phyloP scores from a whole-genome alignment of 2,113 vertebrate species.

The Psittacus erithacus region DNA sequence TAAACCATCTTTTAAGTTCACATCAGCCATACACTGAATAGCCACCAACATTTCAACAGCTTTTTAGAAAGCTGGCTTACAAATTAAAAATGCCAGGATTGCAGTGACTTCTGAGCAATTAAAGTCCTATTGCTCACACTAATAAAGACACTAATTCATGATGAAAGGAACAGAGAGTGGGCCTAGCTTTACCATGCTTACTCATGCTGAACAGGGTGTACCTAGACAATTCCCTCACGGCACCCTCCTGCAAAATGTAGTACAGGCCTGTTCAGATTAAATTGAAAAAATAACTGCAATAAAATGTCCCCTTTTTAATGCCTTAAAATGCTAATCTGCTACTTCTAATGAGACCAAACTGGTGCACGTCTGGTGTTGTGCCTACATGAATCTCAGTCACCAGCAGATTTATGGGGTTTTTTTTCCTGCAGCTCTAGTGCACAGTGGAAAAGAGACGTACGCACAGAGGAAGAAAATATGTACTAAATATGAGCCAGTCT shows the following conservation, averaged over 20 bases:
- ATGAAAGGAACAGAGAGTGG: neutral
- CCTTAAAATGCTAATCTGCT: neutral
- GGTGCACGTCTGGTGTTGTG: neutral
- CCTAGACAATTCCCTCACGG: neutral
- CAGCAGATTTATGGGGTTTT: neutral
- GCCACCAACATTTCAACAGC: conserved; percentile 11
- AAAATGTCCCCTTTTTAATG: neutral
- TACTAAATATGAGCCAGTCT: neutral
- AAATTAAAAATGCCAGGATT: neutral
- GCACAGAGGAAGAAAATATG: neutral
- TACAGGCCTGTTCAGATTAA: neutral
- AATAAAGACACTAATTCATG: neutral
- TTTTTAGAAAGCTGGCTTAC: neutral
- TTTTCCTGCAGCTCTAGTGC: neutral
- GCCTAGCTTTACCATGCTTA: neutral
- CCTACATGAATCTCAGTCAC: neutral
- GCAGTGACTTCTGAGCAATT: neutral
- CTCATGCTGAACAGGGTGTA: neutral
- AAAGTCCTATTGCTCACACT: neutral
- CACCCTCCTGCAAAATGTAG: neutral
- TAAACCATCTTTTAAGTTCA: neutral
- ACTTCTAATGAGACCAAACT: neutral
- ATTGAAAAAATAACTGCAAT: neutral
- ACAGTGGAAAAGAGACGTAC: neutral
- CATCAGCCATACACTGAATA: neutral